Base-by-base conservation (phyloP, 2,797 vertebrate species). In the Enteromius argenteus region DNA sequence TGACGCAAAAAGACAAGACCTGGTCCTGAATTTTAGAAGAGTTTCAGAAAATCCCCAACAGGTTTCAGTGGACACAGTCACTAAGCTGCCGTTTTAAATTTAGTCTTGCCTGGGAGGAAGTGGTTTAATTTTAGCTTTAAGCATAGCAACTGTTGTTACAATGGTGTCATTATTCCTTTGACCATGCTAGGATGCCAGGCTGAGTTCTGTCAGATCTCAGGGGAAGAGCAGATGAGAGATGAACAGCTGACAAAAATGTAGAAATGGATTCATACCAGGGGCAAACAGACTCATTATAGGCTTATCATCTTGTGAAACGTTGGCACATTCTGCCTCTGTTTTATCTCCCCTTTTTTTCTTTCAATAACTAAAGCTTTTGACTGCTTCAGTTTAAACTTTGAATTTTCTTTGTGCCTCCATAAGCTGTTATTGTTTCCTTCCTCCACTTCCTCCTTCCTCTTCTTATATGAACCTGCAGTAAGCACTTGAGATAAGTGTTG, bases 161-260 rank as follows among this genome's bases (percentile, higher is more conserved):
- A 62, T 85, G 37, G 64, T 35, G 60, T 19, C 49, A 17, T 76
- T 85, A 66, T 80, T 84, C n/a, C 27, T 80, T 27, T 85, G 78
- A 84, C 80, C 64, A 83, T 60, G 17, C 19, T 8, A 58, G 66
- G 23, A 69, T 76, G 78, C 53, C 81, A 66, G 75, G 30, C 23
- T 17, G 51, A 85, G 62, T 75, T 81, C 39, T 60, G 10, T 62
- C 23, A 27, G 56, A 49, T 84, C 69, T 79, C 42, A 56, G 42
- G 66, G 67, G 58, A 80, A 75, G 53, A 80, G 44, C 19, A 79
- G 85, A 76, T 42, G 56, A 73, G 49, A 68, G 46, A 66, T 81
- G 78, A 73, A 81, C 53, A 67, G 53, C 39, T 69, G 85, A 83
- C 73, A 83, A 78, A 87, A 75, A 80, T 51, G 14, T 39, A 30